Base-by-base conservation (phyloP, 2,888 invertebrate genomes). In the Stomorhina lunata region DNA sequence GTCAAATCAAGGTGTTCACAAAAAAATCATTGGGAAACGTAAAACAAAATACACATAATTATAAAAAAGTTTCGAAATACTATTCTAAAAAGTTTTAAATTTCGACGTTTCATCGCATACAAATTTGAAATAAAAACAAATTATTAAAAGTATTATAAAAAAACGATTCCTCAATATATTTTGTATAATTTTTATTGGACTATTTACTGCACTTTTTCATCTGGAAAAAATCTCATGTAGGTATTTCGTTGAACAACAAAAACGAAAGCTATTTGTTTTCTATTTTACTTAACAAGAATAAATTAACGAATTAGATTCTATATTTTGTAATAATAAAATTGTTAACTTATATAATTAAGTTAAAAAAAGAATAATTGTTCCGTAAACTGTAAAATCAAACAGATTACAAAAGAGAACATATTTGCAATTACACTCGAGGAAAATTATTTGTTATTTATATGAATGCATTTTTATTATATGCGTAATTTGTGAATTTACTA, bases 261-360 rank as follows among this genome's bases (percentile, higher is more conserved):
- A 40, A 61, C 40, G 22, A 6, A 1, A 69, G n/a, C n/a, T n/a
- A 29, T 32, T 55, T 55, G 10, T 22, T 57, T 57, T 15, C 2
- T 45, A 27, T 53, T 69, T 57, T 15, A 40, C 20, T 10, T 9
- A 27, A 4, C 6, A 3, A 15, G 27, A 27, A 27, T 1, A 15
- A 27, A 27, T 27, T 48, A 12, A 48, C 2, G 22, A 29, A 27
- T n/a, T n/a, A n/a, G n/a, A n/a, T n/a, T n/a, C n/a, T n/a, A n/a
- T n/a, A n/a, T n/a, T n/a, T n/a, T n/a, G n/a, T n/a, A n/a, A n/a
- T n/a, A n/a, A n/a, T n/a, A n/a, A n/a, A n/a, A n/a, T n/a, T n/a
- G n/a, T n/a, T n/a, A n/a, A n/a, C 50, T 77, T 77, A 77, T 63
- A 77, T 77, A 77, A 77, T 55, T 66, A 10, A 22, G 25, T 27